Evolutionary conservation across 2,888 invertebrate genomes (phyloP).

Genomic region (Cheilosia vernalis): DNA sequence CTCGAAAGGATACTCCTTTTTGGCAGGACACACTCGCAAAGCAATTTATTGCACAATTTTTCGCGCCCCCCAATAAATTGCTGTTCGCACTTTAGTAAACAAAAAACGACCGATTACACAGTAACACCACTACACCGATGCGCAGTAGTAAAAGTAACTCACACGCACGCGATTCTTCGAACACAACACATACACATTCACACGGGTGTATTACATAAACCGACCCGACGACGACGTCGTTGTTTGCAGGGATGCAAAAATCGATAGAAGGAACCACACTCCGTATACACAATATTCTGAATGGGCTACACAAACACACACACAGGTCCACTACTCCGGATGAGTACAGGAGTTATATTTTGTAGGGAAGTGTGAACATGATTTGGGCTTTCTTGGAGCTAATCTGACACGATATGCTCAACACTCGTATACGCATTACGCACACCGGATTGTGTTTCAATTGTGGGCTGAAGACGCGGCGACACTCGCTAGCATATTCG

Average conservation of each 20-base stretch:
- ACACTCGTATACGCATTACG: constrained; percentile 53
- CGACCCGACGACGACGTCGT: constrained; percentile 11
- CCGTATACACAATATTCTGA: constrained; percentile 55
- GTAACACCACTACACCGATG: constrained; percentile 30
- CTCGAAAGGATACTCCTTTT: constrained; percentile 11
- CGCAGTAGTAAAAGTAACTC: constrained; percentile 34
- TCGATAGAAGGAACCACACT: constrained; percentile 59
- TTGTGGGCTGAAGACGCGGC: constrained; percentile 53
- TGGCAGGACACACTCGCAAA: constrained; percentile 36
- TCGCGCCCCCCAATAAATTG: constrained; percentile 51
- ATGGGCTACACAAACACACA: constrained; percentile 47
- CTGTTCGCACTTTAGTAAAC: constrained; percentile 62
- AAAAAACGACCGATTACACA: constrained; percentile 46
- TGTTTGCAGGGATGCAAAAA: constrained; percentile 44
- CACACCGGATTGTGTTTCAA: constrained; percentile 63
- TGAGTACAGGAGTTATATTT: not conserved
- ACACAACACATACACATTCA: not conserved
- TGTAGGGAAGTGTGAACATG: constrained; percentile 49
- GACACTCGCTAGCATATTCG: constrained; percentile 29
- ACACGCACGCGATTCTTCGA: no score
- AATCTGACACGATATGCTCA: constrained; percentile 48
- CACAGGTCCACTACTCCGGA: not conserved
- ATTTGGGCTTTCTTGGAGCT: constrained; percentile 33
- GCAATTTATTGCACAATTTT: constrained; percentile 34
- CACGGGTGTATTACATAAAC: no score